Percentiles rank a stretch among this genome's conserved stretches.
These are phyloP conservation scores for Oreohelix idahoensis DNA, from an alignment of 1,140 invertebrate species.

Conservation along the genomic window DNA sequence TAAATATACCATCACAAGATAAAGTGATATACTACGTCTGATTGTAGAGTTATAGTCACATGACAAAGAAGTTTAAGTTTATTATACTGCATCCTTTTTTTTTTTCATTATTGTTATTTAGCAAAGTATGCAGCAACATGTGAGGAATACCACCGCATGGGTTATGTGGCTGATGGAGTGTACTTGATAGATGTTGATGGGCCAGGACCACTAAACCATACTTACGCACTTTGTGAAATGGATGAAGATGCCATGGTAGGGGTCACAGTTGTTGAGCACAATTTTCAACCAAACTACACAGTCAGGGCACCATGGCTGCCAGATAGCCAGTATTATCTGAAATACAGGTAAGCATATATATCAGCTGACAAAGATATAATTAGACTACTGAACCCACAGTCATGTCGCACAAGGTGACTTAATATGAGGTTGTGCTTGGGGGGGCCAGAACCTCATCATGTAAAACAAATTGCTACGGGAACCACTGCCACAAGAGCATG, in stretches of 20 bases:
- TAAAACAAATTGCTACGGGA: too few relatives aligned
- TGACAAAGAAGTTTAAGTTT: too few relatives aligned
- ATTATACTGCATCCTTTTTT: too few relatives aligned
- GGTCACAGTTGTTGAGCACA: slow-evolving; percentile 92
- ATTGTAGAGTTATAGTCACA: too few relatives aligned
- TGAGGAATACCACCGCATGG: slow-evolving; percentile 89
- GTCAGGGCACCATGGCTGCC: slow-evolving; percentile 50
- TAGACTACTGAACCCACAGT: too few relatives aligned
- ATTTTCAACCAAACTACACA: slow-evolving; percentile 78
- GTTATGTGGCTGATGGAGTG: slow-evolving; percentile 88
- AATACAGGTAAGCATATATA: slow-evolving; percentile 58
- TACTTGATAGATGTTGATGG: slow-evolving; percentile 93
- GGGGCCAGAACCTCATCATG: too few relatives aligned
- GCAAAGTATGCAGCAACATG: slow-evolving; percentile 90
- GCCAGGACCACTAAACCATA: slow-evolving; percentile 90
- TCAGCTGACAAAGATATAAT: too few relatives aligned
- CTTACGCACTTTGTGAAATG: slow-evolving; percentile 92
- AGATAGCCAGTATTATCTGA: slow-evolving; percentile 56
- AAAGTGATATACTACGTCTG: too few relatives aligned
- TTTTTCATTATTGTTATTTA: slow-evolving; percentile 58
- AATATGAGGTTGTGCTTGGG: too few relatives aligned
- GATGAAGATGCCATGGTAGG: slow-evolving; percentile 83
- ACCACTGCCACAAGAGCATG: too few relatives aligned
- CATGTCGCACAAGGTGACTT: too few relatives aligned
- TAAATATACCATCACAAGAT: too few relatives aligned